These are phyloP conservation scores for Agrochola circellaris DNA, from an alignment of 2,888 invertebrate genomes.

Conservation along the genomic window DNA sequence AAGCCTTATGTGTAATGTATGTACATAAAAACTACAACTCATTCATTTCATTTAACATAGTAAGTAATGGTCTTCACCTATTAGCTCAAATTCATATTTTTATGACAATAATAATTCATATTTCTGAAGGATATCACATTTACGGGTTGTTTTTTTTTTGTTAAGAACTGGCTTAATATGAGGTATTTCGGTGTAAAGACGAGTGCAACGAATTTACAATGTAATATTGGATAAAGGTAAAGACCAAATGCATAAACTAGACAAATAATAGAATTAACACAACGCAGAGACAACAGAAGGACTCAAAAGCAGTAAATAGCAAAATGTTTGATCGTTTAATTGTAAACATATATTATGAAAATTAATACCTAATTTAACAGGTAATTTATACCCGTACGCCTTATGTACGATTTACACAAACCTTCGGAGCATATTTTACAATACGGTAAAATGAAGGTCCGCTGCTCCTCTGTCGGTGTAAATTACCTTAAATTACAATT, in stretches of 20 bases:
- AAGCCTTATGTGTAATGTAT: conserved; percentile 28
- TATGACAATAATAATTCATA: not conserved
- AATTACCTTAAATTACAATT: not conserved
- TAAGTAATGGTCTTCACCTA: conserved; percentile 11
- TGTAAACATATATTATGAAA: conserved; percentile 9
- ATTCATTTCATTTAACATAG: not conserved
- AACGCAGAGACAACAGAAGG: not conserved
- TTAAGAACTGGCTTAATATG: not conserved
- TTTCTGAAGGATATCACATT: not conserved
- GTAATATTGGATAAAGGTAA: not conserved
- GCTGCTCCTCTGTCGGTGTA: not conserved
- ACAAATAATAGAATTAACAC: conserved; percentile 5
- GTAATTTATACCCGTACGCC: not conserved
- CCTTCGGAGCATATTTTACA: not conserved
- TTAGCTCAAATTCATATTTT: not conserved
- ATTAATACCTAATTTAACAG: not conserved
- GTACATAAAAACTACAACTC: conserved; percentile 27
- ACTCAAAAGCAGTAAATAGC: too few species aligned
- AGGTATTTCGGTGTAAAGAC: not conserved
- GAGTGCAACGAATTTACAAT: not conserved
- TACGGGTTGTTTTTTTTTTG: not conserved
- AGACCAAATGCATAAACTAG: conserved; percentile 8
- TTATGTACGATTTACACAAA: not conserved
- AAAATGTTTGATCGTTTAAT: not conserved
- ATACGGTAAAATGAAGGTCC: not conserved